A percentile compares a stretch with the other conserved stretches of the same genome.
Evolutionary conservation across 1,140 invertebrate genomes (phyloP).

Genomic region (Kradibia gibbosae): DNA sequence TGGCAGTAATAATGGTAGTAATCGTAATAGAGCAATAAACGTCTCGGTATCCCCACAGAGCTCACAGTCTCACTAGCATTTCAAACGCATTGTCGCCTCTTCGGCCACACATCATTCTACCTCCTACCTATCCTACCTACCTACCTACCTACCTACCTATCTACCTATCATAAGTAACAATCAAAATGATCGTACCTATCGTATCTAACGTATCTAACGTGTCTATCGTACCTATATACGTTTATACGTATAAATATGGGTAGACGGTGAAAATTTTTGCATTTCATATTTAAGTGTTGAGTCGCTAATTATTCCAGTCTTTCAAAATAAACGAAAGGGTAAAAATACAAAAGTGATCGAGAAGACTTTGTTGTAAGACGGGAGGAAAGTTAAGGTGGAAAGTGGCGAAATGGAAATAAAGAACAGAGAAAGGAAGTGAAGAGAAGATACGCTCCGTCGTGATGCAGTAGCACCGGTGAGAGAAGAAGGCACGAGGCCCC

Average conservation of each 20-base stretch:
- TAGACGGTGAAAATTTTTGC: constrained; percentile 30
- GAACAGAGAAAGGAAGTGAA: neutral
- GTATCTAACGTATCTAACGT: too few species aligned
- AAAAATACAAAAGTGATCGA: neutral
- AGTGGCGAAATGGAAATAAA: neutral
- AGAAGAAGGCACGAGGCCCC: constrained; percentile 43
- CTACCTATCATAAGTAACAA: neutral
- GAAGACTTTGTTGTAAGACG: neutral
- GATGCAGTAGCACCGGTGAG: constrained; percentile 3
- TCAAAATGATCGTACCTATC: too few species aligned
- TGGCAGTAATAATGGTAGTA: too few species aligned
- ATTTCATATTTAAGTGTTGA: constrained; percentile 40
- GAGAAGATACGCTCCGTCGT: neutral
- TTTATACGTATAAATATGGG: too few species aligned
- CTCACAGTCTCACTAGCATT: constrained; percentile 18
- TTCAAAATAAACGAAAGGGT: constrained; percentile 35
- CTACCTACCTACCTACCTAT: neutral
- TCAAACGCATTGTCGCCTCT: constrained; percentile 17
- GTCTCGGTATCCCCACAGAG: neutral
- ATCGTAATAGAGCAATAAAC: neutral
- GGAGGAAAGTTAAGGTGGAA: neutral
- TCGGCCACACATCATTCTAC: neutral
- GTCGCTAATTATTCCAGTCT: constrained; percentile 40
- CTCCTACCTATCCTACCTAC: neutral
- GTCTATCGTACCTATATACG: too few species aligned